Percentiles rank a stretch among this genome's conserved stretches.
Conservation (phyloP, 2,888 invertebrate genomes). For the Lottia gigantea region DNA sequence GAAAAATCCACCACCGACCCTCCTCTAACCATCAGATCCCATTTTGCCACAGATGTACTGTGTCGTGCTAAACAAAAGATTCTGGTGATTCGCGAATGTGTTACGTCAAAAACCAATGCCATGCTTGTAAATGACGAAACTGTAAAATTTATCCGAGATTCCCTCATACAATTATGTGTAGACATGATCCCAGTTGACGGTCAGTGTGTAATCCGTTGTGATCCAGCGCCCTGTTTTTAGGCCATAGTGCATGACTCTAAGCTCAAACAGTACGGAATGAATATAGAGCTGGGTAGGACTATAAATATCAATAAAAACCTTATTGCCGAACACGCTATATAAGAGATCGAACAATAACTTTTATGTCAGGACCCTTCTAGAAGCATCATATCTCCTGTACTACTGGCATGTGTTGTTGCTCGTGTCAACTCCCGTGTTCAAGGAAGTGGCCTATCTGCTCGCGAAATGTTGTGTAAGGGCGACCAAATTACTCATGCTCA, state of each 20-base stretch:
- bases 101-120: too few species aligned
- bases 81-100: slow-evolving; percentile 34
- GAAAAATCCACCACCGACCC: not conserved
- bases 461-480: not conserved
- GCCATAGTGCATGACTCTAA: slow-evolving; percentile 24
- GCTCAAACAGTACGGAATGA: slow-evolving; percentile 24
- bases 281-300: slow-evolving; percentile 32
- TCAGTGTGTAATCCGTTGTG: slow-evolving; percentile 29
- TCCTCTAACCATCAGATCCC: not conserved
- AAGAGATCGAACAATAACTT: slow-evolving; percentile 40
- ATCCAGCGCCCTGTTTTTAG: slow-evolving; percentile 33
- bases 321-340: slow-evolving; percentile 44
- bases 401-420: not conserved
- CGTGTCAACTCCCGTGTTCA: slow-evolving; percentile 8
- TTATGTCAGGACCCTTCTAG: slow-evolving; percentile 33
- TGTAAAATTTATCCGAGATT: too few species aligned
- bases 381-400: slow-evolving; percentile 22
- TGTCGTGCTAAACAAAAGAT: slow-evolving; percentile 30
- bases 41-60: slow-evolving; percentile 32
- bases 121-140: too few species aligned
- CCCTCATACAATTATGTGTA: too few species aligned
- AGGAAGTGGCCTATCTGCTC: not conserved
- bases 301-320: slow-evolving; percentile 42
- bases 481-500: not conserved
- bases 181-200: too few species aligned